These are phyloP conservation scores for Oncorhynchus gorbuscha DNA, from an alignment of 2,113 vertebrate genomes.

Conservation along the genomic window DNA sequence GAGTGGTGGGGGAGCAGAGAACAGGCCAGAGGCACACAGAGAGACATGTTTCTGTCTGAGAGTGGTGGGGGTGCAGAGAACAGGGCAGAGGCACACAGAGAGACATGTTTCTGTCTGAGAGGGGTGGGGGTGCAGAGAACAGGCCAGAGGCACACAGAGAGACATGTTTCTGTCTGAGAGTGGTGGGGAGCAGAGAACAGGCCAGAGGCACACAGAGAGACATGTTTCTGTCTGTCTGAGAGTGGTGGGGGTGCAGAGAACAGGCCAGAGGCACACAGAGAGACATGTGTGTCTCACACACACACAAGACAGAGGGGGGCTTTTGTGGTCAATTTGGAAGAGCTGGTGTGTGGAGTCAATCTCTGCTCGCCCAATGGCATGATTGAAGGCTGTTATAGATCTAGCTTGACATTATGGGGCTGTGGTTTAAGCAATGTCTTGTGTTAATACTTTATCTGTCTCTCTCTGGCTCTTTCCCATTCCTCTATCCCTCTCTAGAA, in stretches of 20 bases:
- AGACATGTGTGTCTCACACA: slow-evolving; percentile 29
- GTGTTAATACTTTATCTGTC: no score
- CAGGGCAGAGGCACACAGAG: no score
- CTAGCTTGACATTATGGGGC: background rate
- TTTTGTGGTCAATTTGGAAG: slow-evolving; percentile 5
- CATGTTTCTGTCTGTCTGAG: slow-evolving; percentile 21
- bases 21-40: slow-evolving; percentile 16
- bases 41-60: slow-evolving; percentile 10
- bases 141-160: no score
- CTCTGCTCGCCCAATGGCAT: background rate
- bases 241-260: slow-evolving; percentile 9
- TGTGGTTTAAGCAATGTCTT: background rate
- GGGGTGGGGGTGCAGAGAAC: no score
- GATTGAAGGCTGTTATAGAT: background rate
- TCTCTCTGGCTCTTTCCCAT: background rate
- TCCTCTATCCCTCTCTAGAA: slow-evolving; percentile 73
- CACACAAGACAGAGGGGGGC: background rate
- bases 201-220: slow-evolving; percentile 26
- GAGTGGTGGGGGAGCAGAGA: slow-evolving; percentile 4
- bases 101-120: no score
- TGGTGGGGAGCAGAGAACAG: slow-evolving; percentile 3
- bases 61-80: no score
- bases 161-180: background rate
- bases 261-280: slow-evolving; percentile 23
- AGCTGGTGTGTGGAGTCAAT: background rate